These are phyloP conservation scores for Plebejus melissa DNA, from an alignment of 2,888 invertebrate species.

Conservation along the genomic window DNA sequence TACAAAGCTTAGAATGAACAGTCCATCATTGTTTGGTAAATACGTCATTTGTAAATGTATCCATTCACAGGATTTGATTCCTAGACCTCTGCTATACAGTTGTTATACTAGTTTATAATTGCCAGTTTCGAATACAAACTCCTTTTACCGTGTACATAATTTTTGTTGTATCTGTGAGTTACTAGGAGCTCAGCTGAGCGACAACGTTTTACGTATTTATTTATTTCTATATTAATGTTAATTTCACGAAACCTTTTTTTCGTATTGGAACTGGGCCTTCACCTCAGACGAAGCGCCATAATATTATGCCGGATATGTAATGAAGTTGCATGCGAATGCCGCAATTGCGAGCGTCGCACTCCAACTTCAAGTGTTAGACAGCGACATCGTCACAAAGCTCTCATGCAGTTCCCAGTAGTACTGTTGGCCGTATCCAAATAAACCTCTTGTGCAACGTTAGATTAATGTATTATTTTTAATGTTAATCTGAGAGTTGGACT, in stretches of 20 bases:
- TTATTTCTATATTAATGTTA: background rate
- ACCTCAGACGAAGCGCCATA: slow-evolving; percentile 4
- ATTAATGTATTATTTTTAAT: slow-evolving; percentile 34
- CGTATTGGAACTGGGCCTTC: slow-evolving; percentile 4
- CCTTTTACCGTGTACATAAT: slow-evolving; percentile 3
- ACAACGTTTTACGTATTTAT: background rate
- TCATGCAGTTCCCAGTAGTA: slow-evolving; percentile 6
- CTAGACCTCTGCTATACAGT: background rate
- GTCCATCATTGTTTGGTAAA: background rate
- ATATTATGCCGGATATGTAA: background rate
- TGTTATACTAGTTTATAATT: background rate
- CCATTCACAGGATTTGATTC: background rate
- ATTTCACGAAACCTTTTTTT: background rate
- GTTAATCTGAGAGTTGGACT: slow-evolving; percentile 32
- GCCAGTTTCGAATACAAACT: background rate
- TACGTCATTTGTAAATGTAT: background rate
- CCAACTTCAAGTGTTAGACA: slow-evolving; percentile 19
- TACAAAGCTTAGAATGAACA: background rate
- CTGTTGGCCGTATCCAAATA: slow-evolving; percentile 6
- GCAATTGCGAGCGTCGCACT: background rate
- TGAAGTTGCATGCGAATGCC: background rate
- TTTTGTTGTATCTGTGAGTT: slow-evolving; percentile 4
- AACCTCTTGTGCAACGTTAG: slow-evolving; percentile 17
- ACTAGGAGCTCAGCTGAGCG: background rate
- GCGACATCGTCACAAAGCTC: slow-evolving; percentile 23